Percentiles rank a stretch among this genome's conserved stretches.
Evolutionary conservation across 2,113 vertebrate species (phyloP).

Genomic region (Reinhardtius hippoglossoides): DNA sequence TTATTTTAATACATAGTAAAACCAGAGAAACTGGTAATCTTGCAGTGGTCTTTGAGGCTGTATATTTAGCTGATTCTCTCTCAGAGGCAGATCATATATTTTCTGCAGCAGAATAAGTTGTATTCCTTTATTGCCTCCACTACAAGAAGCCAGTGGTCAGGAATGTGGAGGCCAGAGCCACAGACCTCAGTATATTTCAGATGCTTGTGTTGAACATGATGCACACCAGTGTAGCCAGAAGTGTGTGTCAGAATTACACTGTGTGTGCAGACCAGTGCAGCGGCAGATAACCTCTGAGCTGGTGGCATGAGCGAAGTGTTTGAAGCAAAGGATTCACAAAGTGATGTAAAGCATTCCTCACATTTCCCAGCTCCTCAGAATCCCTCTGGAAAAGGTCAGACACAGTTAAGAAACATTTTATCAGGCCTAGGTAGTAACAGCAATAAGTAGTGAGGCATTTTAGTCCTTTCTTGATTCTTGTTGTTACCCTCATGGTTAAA

Average conservation of each 20-base stretch:
- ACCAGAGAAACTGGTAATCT: too few relatives aligned
- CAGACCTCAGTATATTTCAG: not conserved
- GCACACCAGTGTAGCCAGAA: not conserved
- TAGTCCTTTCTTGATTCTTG: too few relatives aligned
- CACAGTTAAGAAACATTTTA: constrained; percentile 12
- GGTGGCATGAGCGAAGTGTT: constrained; percentile 18
- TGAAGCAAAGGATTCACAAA: constrained; percentile 45
- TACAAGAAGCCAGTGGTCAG: not conserved
- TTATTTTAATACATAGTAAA: too few relatives aligned
- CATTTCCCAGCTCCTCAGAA: constrained; percentile 50
- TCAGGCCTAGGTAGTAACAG: not conserved
- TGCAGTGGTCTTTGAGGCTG: too few relatives aligned
- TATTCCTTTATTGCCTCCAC: not conserved
- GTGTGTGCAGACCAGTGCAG: not conserved
- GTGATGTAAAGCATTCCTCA: constrained; percentile 62
- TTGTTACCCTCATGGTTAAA: too few relatives aligned
- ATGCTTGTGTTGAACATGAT: constrained; percentile 11
- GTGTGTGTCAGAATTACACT: not conserved
- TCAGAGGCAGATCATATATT: too few relatives aligned
- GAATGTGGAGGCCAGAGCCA: not conserved
- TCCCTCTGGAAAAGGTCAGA: constrained; percentile 22
- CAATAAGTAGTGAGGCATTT: too few relatives aligned
- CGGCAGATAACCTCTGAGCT: constrained; percentile 44
- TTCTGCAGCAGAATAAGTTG: too few relatives aligned
- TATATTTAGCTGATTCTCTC: too few relatives aligned